Evolutionary conservation across 2,888 invertebrate genomes (phyloP).

Genomic region (Ormyrus labotus): DNA sequence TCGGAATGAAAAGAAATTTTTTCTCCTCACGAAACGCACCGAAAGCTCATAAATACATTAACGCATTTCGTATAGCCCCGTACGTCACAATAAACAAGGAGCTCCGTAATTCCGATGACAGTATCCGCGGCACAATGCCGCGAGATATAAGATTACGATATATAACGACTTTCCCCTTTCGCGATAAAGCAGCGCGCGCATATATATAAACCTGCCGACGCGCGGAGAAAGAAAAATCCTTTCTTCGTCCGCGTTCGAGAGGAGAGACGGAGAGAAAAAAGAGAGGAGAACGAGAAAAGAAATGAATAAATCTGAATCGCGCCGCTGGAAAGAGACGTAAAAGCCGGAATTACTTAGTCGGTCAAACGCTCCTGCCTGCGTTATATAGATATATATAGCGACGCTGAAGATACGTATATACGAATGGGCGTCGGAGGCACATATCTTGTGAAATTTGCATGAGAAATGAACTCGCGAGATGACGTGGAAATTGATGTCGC

Average conservation of each 20-base stretch:
- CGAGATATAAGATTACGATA: too few species aligned
- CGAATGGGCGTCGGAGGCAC: neutral
- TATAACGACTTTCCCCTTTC: too few species aligned
- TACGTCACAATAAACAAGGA: too few species aligned
- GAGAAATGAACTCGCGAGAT: conserved; percentile 43
- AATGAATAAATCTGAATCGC: conserved; percentile 37
- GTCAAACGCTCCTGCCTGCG: too few species aligned
- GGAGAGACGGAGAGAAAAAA: neutral
- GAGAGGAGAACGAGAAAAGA: neutral
- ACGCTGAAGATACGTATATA: neutral
- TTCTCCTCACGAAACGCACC: too few species aligned
- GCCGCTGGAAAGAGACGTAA: conserved; percentile 17
- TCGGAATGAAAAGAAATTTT: too few species aligned
- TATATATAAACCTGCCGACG: neutral
- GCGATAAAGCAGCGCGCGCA: too few species aligned
- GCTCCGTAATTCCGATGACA: too few species aligned
- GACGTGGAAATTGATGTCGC: conserved; percentile 42
- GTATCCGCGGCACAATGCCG: too few species aligned
- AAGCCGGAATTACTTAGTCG: conserved; percentile 26
- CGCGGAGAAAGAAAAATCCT: neutral
- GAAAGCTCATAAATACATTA: too few species aligned
- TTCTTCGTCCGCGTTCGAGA: neutral
- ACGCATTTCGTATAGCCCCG: too few species aligned
- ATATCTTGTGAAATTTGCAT: conserved; percentile 46
- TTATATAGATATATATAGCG: neutral